Base-by-base conservation (phyloP, 1,140 invertebrate species). In the Semibalanus balanoides region DNA sequence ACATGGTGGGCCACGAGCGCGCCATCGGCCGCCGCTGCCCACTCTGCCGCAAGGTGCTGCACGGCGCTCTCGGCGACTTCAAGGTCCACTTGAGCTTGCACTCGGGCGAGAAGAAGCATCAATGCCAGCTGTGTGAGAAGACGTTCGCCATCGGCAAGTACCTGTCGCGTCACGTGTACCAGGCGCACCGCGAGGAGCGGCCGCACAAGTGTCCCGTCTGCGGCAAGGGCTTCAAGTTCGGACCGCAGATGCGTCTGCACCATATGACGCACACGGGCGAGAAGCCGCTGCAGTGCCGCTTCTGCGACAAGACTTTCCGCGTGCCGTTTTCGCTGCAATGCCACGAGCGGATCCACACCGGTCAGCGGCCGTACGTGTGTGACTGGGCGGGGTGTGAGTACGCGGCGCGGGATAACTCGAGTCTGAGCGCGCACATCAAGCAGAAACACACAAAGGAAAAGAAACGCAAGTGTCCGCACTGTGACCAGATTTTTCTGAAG, bases 71-170 rank as follows among this genome's bases (percentile, higher is more conserved):
- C 51, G 3, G 51, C 51, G 9, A 64, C 51, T 64, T 78, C 40
- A 76, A 77, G 29, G 77, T 76, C 22, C 79, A 80, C 74, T 72
- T 80, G 29, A 76, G 79, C 51, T 74, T 77, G n/a, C 78, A 79
- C 75, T 78, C 78, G 28, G 78, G 76, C 0, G 75, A 77, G 70
- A 77, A 76, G 40, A 77, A 77, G 19, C 78, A 79, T 75, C 77
- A 76, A 28, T 80, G 79, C 76, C 78, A 77, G 31, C 76, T 76
- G 35, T 80, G 79, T 76, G 76, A 77, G 0, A 70, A 75, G 43
- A 70, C 78, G n/a, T 79, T 79, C 71, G 73, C 76, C 22, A 75
- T 77, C 0, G 76, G 76, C 7, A 77, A 76, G 3, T 76, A 77
- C 43, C 70, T 79, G n/a, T 76, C 76, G 43, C 78, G 76, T 3